Evolutionary conservation across 2,113 vertebrate species (phyloP), one percentile per base, ranked within the genome.

Genomic region (Siniperca chuatsi): DNA sequence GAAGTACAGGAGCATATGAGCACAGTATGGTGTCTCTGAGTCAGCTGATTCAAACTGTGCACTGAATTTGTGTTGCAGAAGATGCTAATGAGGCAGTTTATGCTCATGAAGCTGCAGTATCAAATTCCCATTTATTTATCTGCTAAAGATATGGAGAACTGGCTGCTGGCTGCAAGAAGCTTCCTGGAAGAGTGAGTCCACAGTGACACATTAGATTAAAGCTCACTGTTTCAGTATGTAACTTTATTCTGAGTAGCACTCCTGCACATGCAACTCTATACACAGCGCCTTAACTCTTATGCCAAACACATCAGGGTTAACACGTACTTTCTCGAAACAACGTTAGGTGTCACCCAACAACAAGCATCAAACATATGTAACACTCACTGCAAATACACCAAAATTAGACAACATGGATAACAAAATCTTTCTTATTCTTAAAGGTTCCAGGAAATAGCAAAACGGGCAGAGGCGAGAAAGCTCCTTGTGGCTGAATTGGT

Each of bases 11-110:
- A 62, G 29, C 46, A 48, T 4, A 2, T 48, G 46, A 48, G 50
- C 8, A 44, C 35, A 64, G 3, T 37, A 12, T 35, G 33, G 21
- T 4, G 3, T 1, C 50, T 58, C 35, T 25, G 70, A 21, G 40
- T 46, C 55, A 20, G n/a, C 23, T 60, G 35, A 18, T 44, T 5
- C 12, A 4, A 11, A 4, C 35, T 12, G 62, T 23, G 1, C 10
- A 8, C 2, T 23, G 65, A 9, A 15, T 69, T 15, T 74, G 20
- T 66, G 13, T n/a, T 58, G 40, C 61, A 81, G 70, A 74, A 66
- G 25, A 81, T 67, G 70, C 61, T 74, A 25, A 23, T 74, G 69
- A 57, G 78, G 60, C 78, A 81, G 69, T 73, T 81, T 23, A 7
- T 73, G 6, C 48, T 81, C 60, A 29, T 66, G 50, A 46, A 66